Conservation (phyloP, 2,797 vertebrate genomes). For the Smutsia temminckii region DNA sequence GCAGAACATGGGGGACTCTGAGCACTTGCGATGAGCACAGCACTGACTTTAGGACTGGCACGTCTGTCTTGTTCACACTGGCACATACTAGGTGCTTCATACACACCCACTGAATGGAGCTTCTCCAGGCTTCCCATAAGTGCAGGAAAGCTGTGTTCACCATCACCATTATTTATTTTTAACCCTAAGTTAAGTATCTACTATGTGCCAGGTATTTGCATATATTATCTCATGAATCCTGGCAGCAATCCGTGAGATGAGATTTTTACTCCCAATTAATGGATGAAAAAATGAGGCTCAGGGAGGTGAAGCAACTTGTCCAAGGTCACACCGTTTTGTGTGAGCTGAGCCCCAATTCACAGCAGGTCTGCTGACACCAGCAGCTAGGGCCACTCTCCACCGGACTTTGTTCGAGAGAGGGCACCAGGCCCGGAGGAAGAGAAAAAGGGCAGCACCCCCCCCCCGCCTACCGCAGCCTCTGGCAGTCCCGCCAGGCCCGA, state of each 20-base stretch:
- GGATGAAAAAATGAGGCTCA: not conserved
- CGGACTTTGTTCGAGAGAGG: not conserved
- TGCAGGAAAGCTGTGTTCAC: not conserved
- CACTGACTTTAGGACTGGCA: too few relatives aligned
- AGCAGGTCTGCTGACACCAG: not conserved
- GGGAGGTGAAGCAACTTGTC: not conserved
- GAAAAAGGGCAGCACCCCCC: not conserved
- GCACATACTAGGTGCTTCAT: not conserved
- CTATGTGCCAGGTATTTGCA: not conserved
- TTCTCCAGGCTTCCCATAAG: not conserved
- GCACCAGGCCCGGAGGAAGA: not conserved
- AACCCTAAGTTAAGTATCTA: not conserved
- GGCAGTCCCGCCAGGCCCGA: not conserved
- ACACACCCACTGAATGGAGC: accelerated
- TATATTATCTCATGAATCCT: not conserved
- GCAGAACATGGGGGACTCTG: accelerated
- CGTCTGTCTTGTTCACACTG: not conserved
- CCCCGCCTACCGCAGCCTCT: accelerated
- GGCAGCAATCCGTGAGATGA: not conserved
- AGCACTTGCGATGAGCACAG: not conserved
- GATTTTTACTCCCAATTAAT: not conserved
- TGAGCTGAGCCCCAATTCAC: not conserved
- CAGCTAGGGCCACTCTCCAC: not conserved
- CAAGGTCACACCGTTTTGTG: not conserved
- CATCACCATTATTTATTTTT: not conserved